Evolutionary conservation across 2,797 vertebrate genomes (phyloP).

Genomic region (Tokudaia tokunoshimensis): DNA sequence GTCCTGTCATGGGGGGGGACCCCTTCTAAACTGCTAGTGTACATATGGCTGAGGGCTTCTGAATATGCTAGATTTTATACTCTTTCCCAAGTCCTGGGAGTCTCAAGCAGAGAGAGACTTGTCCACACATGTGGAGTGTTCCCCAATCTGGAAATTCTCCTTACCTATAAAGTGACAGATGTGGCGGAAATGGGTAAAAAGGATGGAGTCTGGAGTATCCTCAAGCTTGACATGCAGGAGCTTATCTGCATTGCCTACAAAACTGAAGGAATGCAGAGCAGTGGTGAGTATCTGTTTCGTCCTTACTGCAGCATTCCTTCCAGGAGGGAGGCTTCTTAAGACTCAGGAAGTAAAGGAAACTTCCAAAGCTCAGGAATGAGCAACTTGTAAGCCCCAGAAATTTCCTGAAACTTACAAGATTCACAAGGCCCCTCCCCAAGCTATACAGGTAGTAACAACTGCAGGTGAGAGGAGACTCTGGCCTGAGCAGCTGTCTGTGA

Average conservation of each 20-base stretch:
- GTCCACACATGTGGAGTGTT: background rate
- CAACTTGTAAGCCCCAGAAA: background rate
- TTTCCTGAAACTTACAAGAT: background rate
- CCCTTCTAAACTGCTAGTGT: background rate
- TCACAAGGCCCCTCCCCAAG: background rate
- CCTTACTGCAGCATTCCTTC: background rate
- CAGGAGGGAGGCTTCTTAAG: background rate
- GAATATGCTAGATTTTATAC: background rate
- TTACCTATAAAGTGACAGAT: conserved; percentile 93
- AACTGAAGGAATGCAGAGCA: conserved; percentile 78
- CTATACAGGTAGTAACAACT: background rate
- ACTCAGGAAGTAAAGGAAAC: background rate
- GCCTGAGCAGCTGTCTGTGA: background rate
- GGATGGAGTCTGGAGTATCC: conserved; percentile 86
- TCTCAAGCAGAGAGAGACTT: background rate
- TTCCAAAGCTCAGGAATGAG: background rate
- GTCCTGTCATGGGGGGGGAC: background rate
- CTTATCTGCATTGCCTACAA: conserved; percentile 56
- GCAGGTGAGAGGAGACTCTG: background rate
- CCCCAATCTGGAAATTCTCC: conserved; percentile 51
- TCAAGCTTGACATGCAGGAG: conserved; percentile 89
- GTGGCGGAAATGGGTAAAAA: conserved; percentile 88
- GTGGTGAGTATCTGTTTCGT: background rate
- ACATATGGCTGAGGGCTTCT: background rate
- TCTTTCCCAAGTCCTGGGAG: background rate